A percentile compares a stretch with the other conserved stretches of the same genome.
Conservation (phyloP, 2,113 vertebrate species). For the Carettochelys insculpta region DNA sequence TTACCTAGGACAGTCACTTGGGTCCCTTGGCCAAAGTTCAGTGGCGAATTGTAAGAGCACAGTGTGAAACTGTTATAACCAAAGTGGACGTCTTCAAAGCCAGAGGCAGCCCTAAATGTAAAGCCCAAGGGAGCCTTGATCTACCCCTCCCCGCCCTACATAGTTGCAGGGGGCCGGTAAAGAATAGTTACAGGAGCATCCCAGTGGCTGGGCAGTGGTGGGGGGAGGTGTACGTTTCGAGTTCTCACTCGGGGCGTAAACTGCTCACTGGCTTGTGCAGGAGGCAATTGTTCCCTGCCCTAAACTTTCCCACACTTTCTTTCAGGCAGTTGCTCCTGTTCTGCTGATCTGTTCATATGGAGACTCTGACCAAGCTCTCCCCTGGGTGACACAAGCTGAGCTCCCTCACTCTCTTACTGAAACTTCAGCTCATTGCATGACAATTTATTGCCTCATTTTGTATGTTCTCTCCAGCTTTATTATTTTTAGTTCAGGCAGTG, state of each 20-base stretch:
- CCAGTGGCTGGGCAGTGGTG: background rate
- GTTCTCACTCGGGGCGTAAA: background rate
- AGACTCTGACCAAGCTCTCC: background rate
- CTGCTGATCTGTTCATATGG: background rate
- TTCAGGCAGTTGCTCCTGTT: background rate
- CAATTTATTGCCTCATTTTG: background rate
- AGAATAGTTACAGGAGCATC: background rate
- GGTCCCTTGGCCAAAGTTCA: background rate
- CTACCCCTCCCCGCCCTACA: too few relatives aligned
- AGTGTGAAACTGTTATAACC: background rate
- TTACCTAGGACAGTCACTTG: background rate
- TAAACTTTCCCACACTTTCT: background rate
- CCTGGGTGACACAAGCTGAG: background rate
- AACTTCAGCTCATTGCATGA: background rate
- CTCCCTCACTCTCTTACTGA: background rate
- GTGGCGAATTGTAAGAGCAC: background rate
- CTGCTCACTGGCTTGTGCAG: background rate
- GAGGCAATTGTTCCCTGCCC: background rate
- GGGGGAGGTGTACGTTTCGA: background rate
- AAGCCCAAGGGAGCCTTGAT: background rate
- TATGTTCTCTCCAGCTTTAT: background rate
- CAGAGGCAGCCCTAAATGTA: background rate
- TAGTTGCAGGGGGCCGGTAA: background rate
- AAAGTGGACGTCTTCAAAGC: background rate
- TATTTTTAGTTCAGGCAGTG: background rate